A percentile compares a stretch with the other conserved stretches of the same genome.
Conservation (phyloP, 1,140 invertebrate species). For the Lucilia cuprina region DNA sequence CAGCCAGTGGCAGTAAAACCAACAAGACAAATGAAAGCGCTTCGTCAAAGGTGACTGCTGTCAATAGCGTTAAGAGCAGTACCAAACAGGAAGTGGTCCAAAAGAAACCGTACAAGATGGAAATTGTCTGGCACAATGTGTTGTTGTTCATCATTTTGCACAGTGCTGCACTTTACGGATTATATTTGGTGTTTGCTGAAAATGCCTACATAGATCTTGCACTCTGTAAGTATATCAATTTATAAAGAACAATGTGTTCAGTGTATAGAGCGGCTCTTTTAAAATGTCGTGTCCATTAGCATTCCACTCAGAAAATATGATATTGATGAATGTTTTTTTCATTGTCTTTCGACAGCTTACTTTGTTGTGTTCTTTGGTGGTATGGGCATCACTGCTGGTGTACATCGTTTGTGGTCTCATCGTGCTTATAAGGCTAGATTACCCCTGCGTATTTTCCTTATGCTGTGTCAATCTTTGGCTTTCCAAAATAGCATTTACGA, state of each 20-base stretch:
- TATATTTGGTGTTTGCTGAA: slow-evolving; percentile 70
- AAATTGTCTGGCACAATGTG: slow-evolving; percentile 81
- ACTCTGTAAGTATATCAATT: slow-evolving; percentile 66
- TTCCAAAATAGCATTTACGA: slow-evolving; percentile 67
- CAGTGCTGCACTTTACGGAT: slow-evolving; percentile 71
- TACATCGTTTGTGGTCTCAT: slow-evolving; percentile 86
- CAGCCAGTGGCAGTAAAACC: neutral
- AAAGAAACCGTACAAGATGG: slow-evolving; percentile 48
- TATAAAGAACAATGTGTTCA: neutral
- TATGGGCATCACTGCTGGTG: slow-evolving; percentile 80
- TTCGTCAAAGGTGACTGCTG: neutral
- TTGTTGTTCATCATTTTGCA: slow-evolving; percentile 73
- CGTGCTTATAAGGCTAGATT: slow-evolving; percentile 80
- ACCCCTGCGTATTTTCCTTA: slow-evolving; percentile 70
- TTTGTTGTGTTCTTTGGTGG: slow-evolving; percentile 59
- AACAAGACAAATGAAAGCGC: slow-evolving; percentile 30
- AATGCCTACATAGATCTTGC: slow-evolving; percentile 68
- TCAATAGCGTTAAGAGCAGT: slow-evolving; percentile 10
- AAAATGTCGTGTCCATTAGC: no score
- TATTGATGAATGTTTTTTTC: neutral
- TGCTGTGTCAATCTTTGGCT: slow-evolving; percentile 64
- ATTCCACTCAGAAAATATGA: no score
- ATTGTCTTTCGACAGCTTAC: slow-evolving; percentile 44
- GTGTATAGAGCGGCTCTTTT: neutral
- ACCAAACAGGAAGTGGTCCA: slow-evolving; percentile 2